phyloP scores from a whole-genome alignment of 2,888 invertebrate species.

The Aspidiotus destructor region DNA sequence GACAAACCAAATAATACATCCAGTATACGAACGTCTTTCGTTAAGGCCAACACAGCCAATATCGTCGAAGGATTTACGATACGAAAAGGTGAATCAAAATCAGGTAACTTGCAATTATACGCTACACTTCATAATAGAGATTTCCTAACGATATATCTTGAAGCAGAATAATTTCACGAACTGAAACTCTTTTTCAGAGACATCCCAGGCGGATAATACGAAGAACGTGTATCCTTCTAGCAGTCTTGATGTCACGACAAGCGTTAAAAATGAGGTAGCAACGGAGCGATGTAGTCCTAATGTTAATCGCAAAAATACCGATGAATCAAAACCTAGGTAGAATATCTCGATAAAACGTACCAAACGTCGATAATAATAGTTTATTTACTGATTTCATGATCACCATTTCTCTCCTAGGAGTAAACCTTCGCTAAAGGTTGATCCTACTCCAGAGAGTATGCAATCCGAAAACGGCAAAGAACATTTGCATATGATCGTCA shows the following conservation, averaged over 20 bases:
- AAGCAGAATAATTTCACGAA: too few species aligned
- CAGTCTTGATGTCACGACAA: background rate
- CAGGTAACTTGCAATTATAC: background rate
- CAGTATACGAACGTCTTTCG: background rate
- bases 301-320: background rate
- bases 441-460: background rate
- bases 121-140: too few species aligned
- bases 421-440: background rate
- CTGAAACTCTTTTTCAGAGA: too few species aligned
- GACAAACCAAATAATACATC: background rate
- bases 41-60: background rate
- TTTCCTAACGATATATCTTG: too few species aligned
- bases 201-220: too few species aligned
- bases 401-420: background rate
- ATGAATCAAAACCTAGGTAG: background rate
- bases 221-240: too few species aligned
- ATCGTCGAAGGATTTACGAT: background rate
- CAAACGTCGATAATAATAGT: background rate
- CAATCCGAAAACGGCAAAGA: slow-evolving; percentile 52
- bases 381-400: background rate
- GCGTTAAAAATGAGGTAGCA: background rate
- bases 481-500: slow-evolving; percentile 73
- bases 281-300: background rate
- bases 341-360: background rate
- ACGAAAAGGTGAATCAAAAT: background rate